Percentiles rank a stretch among this genome's conserved stretches.
phyloP scores from a whole-genome alignment of 2,113 vertebrate species.

The Oryzias javanicus region DNA sequence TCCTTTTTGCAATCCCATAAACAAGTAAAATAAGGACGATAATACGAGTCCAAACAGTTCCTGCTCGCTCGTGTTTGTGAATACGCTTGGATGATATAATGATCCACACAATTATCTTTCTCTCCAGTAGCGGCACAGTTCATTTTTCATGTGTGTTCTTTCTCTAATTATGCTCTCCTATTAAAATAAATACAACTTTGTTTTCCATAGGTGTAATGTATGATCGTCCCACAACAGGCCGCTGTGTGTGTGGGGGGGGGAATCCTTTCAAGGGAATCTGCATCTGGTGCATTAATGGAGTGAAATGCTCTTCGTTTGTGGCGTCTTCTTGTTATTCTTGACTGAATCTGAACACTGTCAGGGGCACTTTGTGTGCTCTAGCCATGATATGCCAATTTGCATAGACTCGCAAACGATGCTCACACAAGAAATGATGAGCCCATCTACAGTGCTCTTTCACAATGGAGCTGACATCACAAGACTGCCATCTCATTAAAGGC shows the following conservation, averaged over 20 bases:
- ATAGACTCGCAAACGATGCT: slow-evolving; percentile 10
- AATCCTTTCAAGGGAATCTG: slow-evolving; percentile 8
- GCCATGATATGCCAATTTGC: slow-evolving; percentile 46
- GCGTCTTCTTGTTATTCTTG: slow-evolving; percentile 56
- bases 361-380: slow-evolving; percentile 30
- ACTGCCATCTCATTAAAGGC: slow-evolving; percentile 75
- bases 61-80: slow-evolving; percentile 21
- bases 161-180: slow-evolving; percentile 23
- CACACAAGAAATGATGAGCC: slow-evolving; percentile 33
- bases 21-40: slow-evolving; percentile 10
- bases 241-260: background rate
- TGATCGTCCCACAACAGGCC: slow-evolving; percentile 2
- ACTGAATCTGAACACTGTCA: slow-evolving; percentile 58
- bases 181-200: slow-evolving; percentile 17
- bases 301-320: slow-evolving; percentile 25
- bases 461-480: slow-evolving; percentile 67
- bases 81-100: slow-evolving; percentile 14
- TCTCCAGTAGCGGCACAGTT: slow-evolving; percentile 24
- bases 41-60: slow-evolving; percentile 15
- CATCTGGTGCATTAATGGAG: slow-evolving; percentile 26
- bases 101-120: slow-evolving; percentile 46
- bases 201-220: slow-evolving; percentile 23
- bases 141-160: slow-evolving; percentile 13
- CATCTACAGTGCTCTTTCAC: slow-evolving; percentile 60
- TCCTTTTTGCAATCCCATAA: slow-evolving; percentile 2